A percentile compares a stretch with the other conserved stretches of the same genome.
These are phyloP conservation scores for Sycophaga agraensis DNA, from an alignment of 1,140 invertebrate genomes.

Conservation along the genomic window DNA sequence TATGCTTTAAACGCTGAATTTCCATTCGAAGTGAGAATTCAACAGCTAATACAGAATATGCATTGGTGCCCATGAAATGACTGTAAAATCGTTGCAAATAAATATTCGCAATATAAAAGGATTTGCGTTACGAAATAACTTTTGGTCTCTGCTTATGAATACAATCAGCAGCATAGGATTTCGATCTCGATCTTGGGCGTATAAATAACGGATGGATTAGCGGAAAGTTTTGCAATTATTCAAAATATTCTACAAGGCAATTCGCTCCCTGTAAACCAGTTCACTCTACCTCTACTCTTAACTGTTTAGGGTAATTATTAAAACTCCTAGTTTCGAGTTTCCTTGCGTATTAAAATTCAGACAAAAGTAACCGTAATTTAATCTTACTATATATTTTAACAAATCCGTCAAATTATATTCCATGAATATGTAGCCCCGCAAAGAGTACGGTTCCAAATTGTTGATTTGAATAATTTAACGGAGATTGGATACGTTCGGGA, in stretches of 20 bases:
- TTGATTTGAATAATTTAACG: neutral
- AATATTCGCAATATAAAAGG: no score
- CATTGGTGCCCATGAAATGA: no score
- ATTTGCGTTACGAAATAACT: no score
- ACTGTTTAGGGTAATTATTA: conserved; percentile 10
- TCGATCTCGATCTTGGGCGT: no score
- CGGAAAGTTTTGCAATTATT: conserved; percentile 2
- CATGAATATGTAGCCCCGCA: neutral
- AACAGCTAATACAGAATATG: no score
- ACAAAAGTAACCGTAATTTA: neutral
- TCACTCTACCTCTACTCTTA: conserved; percentile 7
- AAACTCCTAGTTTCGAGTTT: neutral
- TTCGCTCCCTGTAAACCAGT: neutral
- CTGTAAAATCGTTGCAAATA: no score
- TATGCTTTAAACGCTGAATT: no score
- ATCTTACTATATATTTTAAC: neutral
- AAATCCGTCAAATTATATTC: neutral
- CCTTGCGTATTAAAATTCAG: neutral
- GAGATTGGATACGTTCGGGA: no score
- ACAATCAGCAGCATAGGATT: no score
- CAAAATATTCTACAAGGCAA: neutral
- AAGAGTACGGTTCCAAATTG: neutral
- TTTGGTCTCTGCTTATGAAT: no score
- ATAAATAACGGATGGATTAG: no score
- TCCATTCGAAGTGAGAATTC: no score